Base-by-base conservation (phyloP, 1,140 invertebrate genomes). In the Ylistrum balloti region DNA sequence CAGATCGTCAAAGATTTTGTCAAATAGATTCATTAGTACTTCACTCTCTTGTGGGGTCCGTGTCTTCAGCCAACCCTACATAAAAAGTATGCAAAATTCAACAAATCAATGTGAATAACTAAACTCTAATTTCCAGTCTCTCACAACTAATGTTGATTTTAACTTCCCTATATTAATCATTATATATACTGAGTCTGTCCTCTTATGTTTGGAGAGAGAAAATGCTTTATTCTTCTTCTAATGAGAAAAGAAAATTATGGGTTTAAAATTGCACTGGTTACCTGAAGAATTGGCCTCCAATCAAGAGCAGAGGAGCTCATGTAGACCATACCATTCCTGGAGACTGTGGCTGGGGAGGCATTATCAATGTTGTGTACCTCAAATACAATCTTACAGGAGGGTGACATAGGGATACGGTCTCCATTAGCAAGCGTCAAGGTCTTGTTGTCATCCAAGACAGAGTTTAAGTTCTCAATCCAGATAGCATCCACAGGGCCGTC, bases 31-130 rank as follows among this genome's bases (percentile, higher is more conserved):
- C 34, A 92, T 56, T 35, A 96, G 89, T 33, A 94, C 88, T 35
- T 95, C 97, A 33, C 94, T 91, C 95, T 99, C 98, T 56, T 97
- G 96, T 10, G 97, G 92, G 33, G 97, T 97, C 89, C 98, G 96
- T 91, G 97, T 97, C 95, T 98, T 98, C 0, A 99, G 95, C 98
- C 98, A 99, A 22, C 98, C 96, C 96, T 96, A 45, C 41, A 45
- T 17, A 45, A 15, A 1, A 38, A n/a, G n/a, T n/a, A n/a, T n/a
- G n/a, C n/a, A n/a, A n/a, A n/a, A n/a, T n/a, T n/a, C n/a, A n/a
- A n/a, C n/a, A n/a, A n/a, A n/a, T n/a, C n/a, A n/a, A n/a, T n/a
- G n/a, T n/a, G n/a, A n/a, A n/a, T n/a, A n/a, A n/a, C n/a, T n/a
- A n/a, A n/a, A n/a, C n/a, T n/a, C n/a, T n/a, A n/a, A n/a, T n/a